A percentile compares a stretch with the other conserved stretches of the same genome.
Evolutionary conservation across 37 sponge, comb jelly and placozoan genomes (phyloP).

Genomic region (Hexactinellida sp.): DNA sequence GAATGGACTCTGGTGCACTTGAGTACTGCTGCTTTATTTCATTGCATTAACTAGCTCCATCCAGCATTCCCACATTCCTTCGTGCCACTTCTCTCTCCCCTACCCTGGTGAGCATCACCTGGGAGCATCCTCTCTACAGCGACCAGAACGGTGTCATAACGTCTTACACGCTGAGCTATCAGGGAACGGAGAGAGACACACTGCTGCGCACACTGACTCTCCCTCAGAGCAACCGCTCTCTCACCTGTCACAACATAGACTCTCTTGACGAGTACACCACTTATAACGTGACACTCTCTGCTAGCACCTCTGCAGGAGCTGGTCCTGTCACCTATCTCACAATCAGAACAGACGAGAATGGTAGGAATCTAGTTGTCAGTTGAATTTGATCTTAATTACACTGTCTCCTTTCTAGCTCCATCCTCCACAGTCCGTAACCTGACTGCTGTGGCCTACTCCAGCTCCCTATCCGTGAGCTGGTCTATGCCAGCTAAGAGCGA

Average conservation of each 20-base stretch:
- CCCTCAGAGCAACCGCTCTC: neutral
- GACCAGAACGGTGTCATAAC: neutral
- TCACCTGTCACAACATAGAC: slow-evolving; percentile 13
- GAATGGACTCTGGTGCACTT: neutral
- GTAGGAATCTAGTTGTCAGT: too few species aligned
- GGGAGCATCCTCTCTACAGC: neutral
- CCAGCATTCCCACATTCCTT: slow-evolving; percentile 8
- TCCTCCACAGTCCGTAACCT: neutral
- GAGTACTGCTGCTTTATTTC: neutral
- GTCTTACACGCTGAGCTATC: neutral
- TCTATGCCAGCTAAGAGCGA: neutral
- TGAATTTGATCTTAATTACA: too few species aligned
- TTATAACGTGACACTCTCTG: neutral
- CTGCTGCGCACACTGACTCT: neutral
- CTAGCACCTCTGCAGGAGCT: neutral
- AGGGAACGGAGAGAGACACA: slow-evolving; percentile 2
- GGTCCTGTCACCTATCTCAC: neutral
- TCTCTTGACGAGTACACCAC: neutral
- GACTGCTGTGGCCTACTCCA: neutral
- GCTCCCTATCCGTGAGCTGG: neutral
- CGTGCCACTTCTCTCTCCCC: neutral
- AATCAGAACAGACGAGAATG: neutral
- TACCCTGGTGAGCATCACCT: neutral
- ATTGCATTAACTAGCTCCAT: neutral
- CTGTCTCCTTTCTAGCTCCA: neutral